Conservation (phyloP, 2,888 invertebrate genomes). For the Helleia helle region DNA sequence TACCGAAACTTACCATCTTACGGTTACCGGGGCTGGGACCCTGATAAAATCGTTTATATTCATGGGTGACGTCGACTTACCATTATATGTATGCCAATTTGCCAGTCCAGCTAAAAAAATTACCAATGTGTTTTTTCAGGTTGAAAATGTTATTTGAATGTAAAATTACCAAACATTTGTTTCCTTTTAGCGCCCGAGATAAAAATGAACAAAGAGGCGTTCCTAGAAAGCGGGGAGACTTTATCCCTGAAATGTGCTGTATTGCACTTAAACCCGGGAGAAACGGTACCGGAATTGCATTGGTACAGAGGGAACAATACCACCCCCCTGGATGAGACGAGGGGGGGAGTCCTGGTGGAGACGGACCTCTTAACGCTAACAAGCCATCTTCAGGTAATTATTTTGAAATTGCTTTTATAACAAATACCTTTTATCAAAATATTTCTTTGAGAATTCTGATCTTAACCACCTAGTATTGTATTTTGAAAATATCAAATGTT, state of each 20-base stretch:
- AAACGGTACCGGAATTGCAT: constrained; percentile 39
- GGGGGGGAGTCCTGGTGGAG: constrained; percentile 66
- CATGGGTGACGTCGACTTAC: no score
- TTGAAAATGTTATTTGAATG: not conserved
- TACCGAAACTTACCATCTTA: no score
- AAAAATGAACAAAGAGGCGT: constrained; percentile 55
- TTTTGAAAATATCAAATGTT: not conserved
- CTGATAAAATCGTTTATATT: no score
- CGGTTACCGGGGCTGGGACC: no score
- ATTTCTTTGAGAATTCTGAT: not conserved
- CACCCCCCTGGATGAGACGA: constrained; percentile 44
- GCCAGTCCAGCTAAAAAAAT: not conserved
- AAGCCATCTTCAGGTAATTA: constrained; percentile 54
- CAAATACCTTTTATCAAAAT: not conserved
- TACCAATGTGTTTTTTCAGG: not conserved
- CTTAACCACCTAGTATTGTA: no score
- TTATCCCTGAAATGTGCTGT: constrained; percentile 56
- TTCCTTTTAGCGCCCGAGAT: constrained; percentile 48
- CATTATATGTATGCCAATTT: no score
- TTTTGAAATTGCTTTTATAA: constrained; percentile 6
- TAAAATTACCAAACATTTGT: constrained; percentile 5
- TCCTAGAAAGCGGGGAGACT: constrained; percentile 58
- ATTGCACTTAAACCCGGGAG: constrained; percentile 44
- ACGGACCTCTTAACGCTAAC: constrained; percentile 55
- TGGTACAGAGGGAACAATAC: constrained; percentile 53